These are phyloP conservation scores for Channa striata DNA, from an alignment of 2,797 vertebrate species.

Conservation along the genomic window DNA sequence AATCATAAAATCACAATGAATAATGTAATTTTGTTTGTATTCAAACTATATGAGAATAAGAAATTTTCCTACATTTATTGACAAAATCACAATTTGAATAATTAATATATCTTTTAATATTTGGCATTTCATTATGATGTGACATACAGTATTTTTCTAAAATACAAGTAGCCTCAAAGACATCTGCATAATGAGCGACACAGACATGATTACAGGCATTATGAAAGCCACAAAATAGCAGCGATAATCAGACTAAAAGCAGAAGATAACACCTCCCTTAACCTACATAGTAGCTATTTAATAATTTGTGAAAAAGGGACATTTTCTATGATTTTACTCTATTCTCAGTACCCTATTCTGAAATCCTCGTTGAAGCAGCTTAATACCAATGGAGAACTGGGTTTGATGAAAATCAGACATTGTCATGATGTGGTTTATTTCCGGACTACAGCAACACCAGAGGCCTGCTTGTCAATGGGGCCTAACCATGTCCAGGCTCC, in stretches of 20 bases:
- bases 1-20: neutral
- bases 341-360: neutral
- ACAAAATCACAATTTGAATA: constrained; percentile 2
- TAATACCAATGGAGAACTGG: too few relatives aligned
- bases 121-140: constrained; percentile 1
- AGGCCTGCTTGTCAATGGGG: neutral
- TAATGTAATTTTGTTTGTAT: neutral
- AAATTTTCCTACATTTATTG: neutral
- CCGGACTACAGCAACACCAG: neutral
- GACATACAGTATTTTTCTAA: constrained; percentile 1
- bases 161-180: constrained; percentile 9
- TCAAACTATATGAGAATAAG: too few relatives aligned
- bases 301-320: neutral
- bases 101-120: constrained; percentile 4
- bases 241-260: constrained; percentile 4
- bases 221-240: constrained; percentile 3
- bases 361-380: too few relatives aligned
- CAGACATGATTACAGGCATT: neutral
- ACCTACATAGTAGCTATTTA: neutral
- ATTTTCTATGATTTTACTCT: neutral
- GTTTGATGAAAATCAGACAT: constrained; percentile 5
- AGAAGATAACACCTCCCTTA: neutral
- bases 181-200: constrained; percentile 6
- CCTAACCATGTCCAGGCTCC: neutral
- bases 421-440: neutral